Evolutionary conservation across 37 sponge, comb jelly and placozoan genomes (phyloP).

Genomic region (Spongia lamella): DNA sequence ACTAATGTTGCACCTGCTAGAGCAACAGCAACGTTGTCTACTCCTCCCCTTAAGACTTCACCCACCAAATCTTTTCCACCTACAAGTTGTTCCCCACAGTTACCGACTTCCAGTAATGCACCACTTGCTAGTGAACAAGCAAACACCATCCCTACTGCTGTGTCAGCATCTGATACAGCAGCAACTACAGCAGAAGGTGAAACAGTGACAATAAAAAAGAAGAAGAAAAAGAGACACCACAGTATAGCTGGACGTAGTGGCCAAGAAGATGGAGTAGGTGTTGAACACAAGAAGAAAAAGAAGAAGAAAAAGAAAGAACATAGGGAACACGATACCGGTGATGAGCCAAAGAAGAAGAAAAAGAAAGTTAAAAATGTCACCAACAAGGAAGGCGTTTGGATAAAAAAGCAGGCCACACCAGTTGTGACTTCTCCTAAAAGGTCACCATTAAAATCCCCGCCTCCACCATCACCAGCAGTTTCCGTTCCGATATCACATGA

Average conservation of each 20-base stretch:
- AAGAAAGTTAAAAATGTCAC: not conserved
- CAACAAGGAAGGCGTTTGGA: not conserved
- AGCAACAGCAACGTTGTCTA: too few relatives aligned
- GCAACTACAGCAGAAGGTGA: not conserved
- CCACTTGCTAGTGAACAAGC: not conserved
- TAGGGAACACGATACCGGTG: not conserved
- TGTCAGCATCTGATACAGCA: not conserved
- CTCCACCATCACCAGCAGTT: not conserved
- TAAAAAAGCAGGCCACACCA: not conserved
- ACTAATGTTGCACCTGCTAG: too few relatives aligned
- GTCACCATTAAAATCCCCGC: not conserved
- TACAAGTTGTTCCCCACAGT: not conserved
- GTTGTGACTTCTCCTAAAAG: not conserved
- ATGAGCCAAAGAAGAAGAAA: conserved; percentile 10
- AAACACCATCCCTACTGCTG: not conserved
- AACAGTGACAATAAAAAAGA: not conserved
- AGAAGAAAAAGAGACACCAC: conserved; percentile 14
- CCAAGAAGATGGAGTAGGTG: not conserved
- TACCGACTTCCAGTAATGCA: too few relatives aligned
- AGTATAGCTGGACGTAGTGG: not conserved
- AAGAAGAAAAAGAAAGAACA: conserved; percentile 1
- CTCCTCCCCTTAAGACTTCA: too few relatives aligned
- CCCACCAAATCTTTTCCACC: too few relatives aligned
- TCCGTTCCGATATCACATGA: too few relatives aligned
- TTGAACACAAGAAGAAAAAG: conserved; percentile 33